Evolutionary conservation across 2,888 invertebrate species (phyloP).

Genomic region (Malthinus flaveolus): DNA sequence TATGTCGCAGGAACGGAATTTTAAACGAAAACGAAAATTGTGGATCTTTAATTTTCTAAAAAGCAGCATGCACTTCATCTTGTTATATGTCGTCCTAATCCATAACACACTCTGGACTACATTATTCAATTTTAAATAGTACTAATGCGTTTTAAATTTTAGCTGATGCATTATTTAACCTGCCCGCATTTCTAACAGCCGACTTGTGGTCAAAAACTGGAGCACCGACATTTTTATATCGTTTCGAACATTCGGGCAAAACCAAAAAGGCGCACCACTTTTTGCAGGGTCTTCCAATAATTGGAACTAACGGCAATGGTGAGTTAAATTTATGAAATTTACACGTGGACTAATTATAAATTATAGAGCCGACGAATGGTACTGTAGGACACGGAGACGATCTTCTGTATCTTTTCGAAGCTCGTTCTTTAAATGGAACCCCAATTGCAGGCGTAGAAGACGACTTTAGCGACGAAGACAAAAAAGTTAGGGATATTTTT

Average conservation of each 20-base stretch:
- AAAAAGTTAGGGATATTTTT: conserved; percentile 66
- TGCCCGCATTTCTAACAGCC: conserved; percentile 73
- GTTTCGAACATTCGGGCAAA: conserved; percentile 72
- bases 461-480: conserved; percentile 59
- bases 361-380: conserved; percentile 37
- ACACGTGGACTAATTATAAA: conserved; percentile 8
- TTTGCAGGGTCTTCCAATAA: conserved; percentile 67
- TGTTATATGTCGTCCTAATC: too few species aligned
- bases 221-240: conserved; percentile 70
- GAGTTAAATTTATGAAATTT: conserved; percentile 11
- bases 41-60: too few species aligned
- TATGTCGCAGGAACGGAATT: too few species aligned
- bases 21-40: too few species aligned
- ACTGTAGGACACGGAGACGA: conserved; percentile 73
- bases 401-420: conserved; percentile 71
- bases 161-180: conserved; percentile 77
- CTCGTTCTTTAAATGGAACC: conserved; percentile 63
- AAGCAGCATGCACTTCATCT: too few species aligned
- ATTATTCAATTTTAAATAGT: too few species aligned
- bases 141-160: conserved; percentile 23
- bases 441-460: conserved; percentile 52
- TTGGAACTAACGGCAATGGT: conserved; percentile 53
- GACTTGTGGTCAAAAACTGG: conserved; percentile 67
- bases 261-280: conserved; percentile 66
- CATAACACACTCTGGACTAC: too few species aligned